These are phyloP conservation scores for Dicrurus megarhynchus DNA, from an alignment of 2,113 vertebrate genomes.

Conservation along the genomic window DNA sequence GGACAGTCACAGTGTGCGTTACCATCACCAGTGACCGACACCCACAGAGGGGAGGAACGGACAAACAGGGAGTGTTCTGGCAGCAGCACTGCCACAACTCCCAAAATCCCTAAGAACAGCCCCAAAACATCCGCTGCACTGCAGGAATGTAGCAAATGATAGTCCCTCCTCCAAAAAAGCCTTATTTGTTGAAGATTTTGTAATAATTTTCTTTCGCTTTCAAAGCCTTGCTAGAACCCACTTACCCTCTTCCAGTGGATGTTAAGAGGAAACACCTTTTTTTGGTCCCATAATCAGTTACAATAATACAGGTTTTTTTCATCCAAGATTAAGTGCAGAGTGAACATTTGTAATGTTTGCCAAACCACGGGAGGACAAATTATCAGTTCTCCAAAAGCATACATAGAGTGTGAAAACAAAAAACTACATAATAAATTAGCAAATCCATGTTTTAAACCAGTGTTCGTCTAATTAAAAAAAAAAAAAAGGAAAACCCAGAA, in stretches of 20 bases:
- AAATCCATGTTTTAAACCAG: background rate
- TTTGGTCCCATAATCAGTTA: background rate
- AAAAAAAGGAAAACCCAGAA: background rate
- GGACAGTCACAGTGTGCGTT: background rate
- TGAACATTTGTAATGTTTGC: background rate
- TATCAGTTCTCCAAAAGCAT: rapidly evolving
- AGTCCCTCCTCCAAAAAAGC: background rate
- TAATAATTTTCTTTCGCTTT: background rate
- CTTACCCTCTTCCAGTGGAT: background rate
- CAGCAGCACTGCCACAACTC: background rate
- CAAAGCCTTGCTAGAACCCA: background rate
- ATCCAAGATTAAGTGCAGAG: background rate
- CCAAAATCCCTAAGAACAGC: too few species aligned
- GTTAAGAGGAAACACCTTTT: background rate
- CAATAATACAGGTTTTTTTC: background rate
- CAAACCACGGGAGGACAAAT: background rate
- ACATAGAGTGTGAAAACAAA: rapidly evolving
- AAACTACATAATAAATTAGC: rapidly evolving
- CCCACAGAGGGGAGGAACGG: rapidly evolving
- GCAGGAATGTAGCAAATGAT: rapidly evolving
- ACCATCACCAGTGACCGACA: background rate
- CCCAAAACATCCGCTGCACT: rapidly evolving
- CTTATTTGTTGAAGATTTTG: background rate
- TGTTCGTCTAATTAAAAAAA: rapidly evolving
- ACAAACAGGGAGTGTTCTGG: rapidly evolving